Evolutionary conservation across 2,888 invertebrate species (phyloP), one percentile per base, ranked within the genome.

Genomic region (Eueremaeus valkanovi): DNA sequence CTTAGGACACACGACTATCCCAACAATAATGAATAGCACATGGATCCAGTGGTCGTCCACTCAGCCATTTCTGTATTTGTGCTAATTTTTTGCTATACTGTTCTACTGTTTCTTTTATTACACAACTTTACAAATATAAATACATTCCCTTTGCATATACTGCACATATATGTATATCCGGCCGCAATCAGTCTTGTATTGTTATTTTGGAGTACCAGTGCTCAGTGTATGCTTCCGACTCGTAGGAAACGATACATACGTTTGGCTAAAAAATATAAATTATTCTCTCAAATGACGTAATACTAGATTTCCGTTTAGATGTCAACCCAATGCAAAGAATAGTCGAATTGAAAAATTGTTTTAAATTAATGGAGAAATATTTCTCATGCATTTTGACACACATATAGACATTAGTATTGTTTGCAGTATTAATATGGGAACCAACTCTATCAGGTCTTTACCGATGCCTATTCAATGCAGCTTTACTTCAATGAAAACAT

Each of bases 131-230:
- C 31, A 11, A n/a, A 16, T 2, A 18, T 21, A 24, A 13, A n/a
- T n/a, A 18, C 29, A 31, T 6, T 66, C 36, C 36, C 18, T 21
- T 66, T 36, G 31, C 36, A 36, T 33, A 36, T 1, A 66, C 31
- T 3, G 55, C 29, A 61, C 31, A 55, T 55, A 31, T 61, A 27
- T 36, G 66, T 66, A 66, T 66, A 66, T 66, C 66, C 66, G 61
- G 66, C 66, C 66, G 66, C 66, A 66, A 66, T 66, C 66, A 66
- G 66, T 66, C 66, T 66, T 66, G 36, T 66, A 66, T 66, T 66
- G 66, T 66, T 66, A 21, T 66, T 66, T n/a, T 66, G n/a, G 36
- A 66, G 66, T 40, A 66, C 66, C n/a, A 18, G 66, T 36, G 40
- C 66, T 66, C 66, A 66, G 36, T 18, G 3, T 18, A 66, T 8